Percentiles rank a stretch among this genome's conserved stretches.
These are phyloP conservation scores for Stictocephala bisonia DNA, from an alignment of 2,888 invertebrate genomes.

Conservation along the genomic window DNA sequence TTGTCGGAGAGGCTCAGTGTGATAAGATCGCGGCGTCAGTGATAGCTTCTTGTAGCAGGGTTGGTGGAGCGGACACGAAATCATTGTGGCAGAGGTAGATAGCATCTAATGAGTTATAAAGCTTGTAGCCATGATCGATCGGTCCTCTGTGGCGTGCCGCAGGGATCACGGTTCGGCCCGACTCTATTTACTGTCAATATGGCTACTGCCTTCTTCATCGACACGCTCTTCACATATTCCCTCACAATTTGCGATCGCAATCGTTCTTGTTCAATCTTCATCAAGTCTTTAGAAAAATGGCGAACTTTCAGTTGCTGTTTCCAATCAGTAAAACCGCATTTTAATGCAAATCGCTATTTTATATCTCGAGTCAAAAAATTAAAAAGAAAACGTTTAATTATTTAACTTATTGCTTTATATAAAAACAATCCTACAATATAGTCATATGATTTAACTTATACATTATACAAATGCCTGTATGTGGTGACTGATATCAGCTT, in stretches of 20 bases:
- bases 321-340: too few species aligned
- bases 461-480: too few species aligned
- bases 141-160: constrained; percentile 30
- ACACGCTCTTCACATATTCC: background rate
- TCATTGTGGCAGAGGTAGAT: constrained; percentile 35
- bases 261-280: constrained; percentile 20
- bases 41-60: constrained; percentile 35
- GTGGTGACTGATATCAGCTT: too few species aligned
- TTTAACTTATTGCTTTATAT: too few species aligned
- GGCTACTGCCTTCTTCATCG: background rate
- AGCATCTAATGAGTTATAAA: constrained; percentile 42
- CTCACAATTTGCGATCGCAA: background rate
- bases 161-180: constrained; percentile 1
- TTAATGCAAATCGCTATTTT: too few species aligned
- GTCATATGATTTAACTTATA: too few species aligned
- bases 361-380: too few species aligned
- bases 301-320: too few species aligned
- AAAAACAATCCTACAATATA: too few species aligned
- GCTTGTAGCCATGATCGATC: constrained; percentile 38
- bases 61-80: constrained; percentile 8
- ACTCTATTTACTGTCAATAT: background rate
- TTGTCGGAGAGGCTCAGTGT: too few species aligned
- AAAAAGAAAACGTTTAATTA: too few species aligned
- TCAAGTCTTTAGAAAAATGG: too few species aligned
- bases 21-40: constrained; percentile 27